These are phyloP conservation scores for Osmoderma eremita DNA, from an alignment of 2,888 invertebrate species.

Conservation along the genomic window DNA sequence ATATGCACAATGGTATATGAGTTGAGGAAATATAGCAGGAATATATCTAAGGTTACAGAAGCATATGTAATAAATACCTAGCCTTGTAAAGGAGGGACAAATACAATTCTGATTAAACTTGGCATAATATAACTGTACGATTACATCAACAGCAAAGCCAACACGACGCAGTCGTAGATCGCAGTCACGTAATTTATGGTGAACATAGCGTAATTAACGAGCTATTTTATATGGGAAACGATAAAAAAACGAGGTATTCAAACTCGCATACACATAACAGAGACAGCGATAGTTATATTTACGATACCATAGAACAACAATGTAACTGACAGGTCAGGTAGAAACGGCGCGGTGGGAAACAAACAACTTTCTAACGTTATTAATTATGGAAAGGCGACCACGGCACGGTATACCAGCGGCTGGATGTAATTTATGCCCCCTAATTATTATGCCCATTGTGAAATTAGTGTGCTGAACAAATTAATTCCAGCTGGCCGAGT, in stretches of 20 bases:
- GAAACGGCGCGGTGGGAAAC: constrained; percentile 31
- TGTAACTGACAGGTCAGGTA: constrained; percentile 29
- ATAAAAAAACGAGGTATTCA: constrained; percentile 20
- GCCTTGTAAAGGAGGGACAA: too few species aligned
- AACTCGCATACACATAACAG: neutral
- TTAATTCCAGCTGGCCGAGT: constrained; percentile 41
- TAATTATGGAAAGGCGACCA: constrained; percentile 37
- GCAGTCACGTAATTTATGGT: neutral
- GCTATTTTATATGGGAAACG: constrained; percentile 24
- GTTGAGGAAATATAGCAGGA: too few species aligned
- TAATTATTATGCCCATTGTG: constrained; percentile 36
- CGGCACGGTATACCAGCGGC: neutral
- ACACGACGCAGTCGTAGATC: too few species aligned
- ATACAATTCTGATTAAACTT: too few species aligned
- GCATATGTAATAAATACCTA: too few species aligned
- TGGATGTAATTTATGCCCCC: constrained; percentile 16
- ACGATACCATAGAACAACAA: constrained; percentile 7
- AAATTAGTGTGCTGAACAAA: constrained; percentile 41
- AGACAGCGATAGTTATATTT: neutral
- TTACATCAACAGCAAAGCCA: too few species aligned
- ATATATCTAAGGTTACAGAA: too few species aligned
- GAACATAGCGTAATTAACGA: constrained; percentile 24
- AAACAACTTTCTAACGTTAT: constrained; percentile 38
- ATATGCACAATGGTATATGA: too few species aligned
- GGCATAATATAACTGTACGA: too few species aligned